phyloP scores from a whole-genome alignment of 2,797 vertebrate genomes.

The Poeciliopsis presidionis region DNA sequence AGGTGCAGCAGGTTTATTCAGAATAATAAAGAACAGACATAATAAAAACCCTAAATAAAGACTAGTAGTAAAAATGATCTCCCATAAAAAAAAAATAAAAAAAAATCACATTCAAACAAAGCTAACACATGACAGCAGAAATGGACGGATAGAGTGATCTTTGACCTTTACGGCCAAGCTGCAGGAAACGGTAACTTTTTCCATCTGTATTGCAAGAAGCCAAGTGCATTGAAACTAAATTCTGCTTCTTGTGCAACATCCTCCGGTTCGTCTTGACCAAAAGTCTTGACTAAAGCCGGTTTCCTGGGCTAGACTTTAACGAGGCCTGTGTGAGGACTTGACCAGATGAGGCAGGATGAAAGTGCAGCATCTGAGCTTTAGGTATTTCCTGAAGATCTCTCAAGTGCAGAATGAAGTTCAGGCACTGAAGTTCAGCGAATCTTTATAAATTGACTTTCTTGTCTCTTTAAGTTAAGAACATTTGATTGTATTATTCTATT shows the following conservation, averaged over 20 bases:
- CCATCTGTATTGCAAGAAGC: background rate
- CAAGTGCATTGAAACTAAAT: background rate
- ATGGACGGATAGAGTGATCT: background rate
- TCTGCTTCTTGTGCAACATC: background rate
- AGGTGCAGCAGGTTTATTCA: background rate
- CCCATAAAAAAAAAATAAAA: background rate
- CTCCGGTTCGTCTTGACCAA: background rate
- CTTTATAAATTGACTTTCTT: background rate
- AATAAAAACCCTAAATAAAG: background rate
- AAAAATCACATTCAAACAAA: background rate
- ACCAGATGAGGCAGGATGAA: slow-evolving; percentile 1
- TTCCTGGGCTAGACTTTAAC: background rate
- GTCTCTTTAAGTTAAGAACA: background rate
- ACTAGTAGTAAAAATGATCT: background rate
- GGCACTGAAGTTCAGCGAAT: background rate
- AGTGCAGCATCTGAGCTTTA: background rate
- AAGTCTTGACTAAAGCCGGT: background rate
- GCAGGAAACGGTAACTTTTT: background rate
- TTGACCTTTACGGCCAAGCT: background rate
- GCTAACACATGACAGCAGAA: background rate
- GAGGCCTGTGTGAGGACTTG: background rate
- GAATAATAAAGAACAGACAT: background rate
- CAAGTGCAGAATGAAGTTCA: background rate
- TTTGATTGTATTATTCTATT: background rate
- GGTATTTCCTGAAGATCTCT: background rate